These are phyloP conservation scores for Dreissena polymorpha DNA, from an alignment of 1,140 invertebrate genomes.

Conservation along the genomic window DNA sequence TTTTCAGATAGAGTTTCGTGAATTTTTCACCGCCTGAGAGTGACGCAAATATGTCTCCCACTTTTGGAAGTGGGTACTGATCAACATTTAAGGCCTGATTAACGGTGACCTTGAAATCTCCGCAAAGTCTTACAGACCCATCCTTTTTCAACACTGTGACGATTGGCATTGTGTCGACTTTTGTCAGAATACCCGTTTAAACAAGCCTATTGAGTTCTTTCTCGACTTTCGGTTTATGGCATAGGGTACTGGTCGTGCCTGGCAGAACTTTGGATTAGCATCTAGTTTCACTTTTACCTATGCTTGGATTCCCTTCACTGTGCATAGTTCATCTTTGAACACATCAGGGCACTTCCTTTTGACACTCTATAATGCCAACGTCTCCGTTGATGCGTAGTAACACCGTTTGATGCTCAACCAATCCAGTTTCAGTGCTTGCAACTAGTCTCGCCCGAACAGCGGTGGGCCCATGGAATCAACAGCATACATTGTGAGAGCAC, in stretches of 20 bases:
- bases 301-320: slow-evolving; percentile 44
- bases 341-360: slow-evolving; percentile 1
- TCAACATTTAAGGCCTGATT: slow-evolving; percentile 59
- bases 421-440: slow-evolving; percentile 3
- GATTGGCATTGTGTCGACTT: slow-evolving; percentile 59
- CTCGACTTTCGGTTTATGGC: slow-evolving; percentile 69
- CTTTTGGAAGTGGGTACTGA: slow-evolving; percentile 56
- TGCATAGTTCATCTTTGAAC: slow-evolving; percentile 32
- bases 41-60: slow-evolving; percentile 66
- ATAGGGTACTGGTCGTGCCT: slow-evolving; percentile 72
- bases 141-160: slow-evolving; percentile 57
- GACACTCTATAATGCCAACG: not conserved
- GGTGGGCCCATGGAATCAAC: not conserved
- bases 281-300: slow-evolving; percentile 37
- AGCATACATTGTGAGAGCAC: not conserved
- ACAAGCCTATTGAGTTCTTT: slow-evolving; percentile 37
- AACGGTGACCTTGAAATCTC: slow-evolving; percentile 73
- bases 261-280: slow-evolving; percentile 36
- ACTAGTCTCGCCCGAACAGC: slow-evolving; percentile 10
- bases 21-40: slow-evolving; percentile 59
- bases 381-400: not conserved
- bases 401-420: not conserved
- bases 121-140: slow-evolving; percentile 62
- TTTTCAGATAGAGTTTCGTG: not conserved
- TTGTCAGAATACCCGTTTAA: slow-evolving; percentile 57